Evolutionary conservation across 2,888 invertebrate genomes (phyloP), one percentile per base, ranked within the genome.

Genomic region (Perdita meconis): DNA sequence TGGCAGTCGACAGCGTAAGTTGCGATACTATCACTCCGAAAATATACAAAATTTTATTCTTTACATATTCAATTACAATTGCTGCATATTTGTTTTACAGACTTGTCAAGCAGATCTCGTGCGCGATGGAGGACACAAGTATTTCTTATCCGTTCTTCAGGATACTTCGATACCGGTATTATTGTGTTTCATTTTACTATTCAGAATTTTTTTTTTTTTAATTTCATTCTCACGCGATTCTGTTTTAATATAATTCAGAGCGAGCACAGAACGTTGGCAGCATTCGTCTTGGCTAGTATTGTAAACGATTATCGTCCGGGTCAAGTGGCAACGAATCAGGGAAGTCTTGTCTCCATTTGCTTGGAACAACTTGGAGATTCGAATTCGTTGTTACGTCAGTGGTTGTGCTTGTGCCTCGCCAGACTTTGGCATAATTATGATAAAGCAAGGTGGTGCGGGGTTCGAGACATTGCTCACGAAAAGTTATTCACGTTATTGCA

Each of bases 51-150:
- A n/a, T 13, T 13, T 6, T 19, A 12, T 26, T 22, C n/a, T n/a
- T 30, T 30, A 30, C 6, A 4, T 6, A 4, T 30, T 30, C 30
- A 30, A 6, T 30, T 44, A 8, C 50, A 0, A 47, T 59, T 61
- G n/a, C 5, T n/a, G 61, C 40, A 30, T 60, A 53, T 67, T 12
- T 19, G 42, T 69, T 94, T 0, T 93, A n/a, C n/a, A 98, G 96
- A 97, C 96, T 57, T 99, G 99, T 90, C 99, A 99, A 93, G 95
- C 96, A 72, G 99, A 99, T 92, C 93, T 99, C 86, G 98, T 99
- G 22, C 96, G 98, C 86, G 99, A 99, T 80, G 96, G 96, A 89
- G 97, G 98, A 12, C 98, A 98, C 93, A 98, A 97, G 91, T 99
- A 99, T 93, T 99, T 99, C 92, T 93, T 99, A 51, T 95, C 96